These are phyloP conservation scores for Pseudomugil tenellus DNA, from an alignment of 2,797 vertebrate species.

Conservation along the genomic window DNA sequence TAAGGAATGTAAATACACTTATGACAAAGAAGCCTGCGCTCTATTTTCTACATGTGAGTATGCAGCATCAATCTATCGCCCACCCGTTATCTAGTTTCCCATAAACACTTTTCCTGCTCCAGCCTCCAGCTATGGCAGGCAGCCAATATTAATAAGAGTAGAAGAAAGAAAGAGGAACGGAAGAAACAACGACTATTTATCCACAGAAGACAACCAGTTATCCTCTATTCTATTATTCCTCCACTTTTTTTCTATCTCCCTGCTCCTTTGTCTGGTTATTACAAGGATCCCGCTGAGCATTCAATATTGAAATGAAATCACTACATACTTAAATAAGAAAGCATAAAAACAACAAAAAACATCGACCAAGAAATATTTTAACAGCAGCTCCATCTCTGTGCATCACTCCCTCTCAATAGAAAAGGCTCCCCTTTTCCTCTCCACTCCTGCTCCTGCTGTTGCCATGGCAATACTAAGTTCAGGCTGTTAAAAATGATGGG, in stretches of 20 bases:
- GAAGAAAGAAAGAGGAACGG: conserved; percentile 44
- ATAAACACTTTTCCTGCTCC: conserved; percentile 53
- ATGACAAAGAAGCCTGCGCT: not conserved
- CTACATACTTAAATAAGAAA: conserved; percentile 31
- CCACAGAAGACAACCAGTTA: conserved; percentile 47
- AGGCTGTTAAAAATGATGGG: conserved; percentile 80
- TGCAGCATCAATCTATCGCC: conserved; percentile 49
- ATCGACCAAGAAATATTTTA: conserved; percentile 37
- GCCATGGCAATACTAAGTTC: conserved; percentile 85
- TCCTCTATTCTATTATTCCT: conserved; percentile 48
- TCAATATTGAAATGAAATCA: conserved; percentile 47
- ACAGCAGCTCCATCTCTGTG: conserved; percentile 32
- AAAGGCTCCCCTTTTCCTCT: conserved; percentile 69
- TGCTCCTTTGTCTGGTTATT: conserved; percentile 26
- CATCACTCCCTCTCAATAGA: conserved; percentile 45
- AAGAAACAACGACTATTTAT: conserved; percentile 45
- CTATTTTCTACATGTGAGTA: conserved; percentile 60
- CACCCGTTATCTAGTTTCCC: conserved; percentile 50
- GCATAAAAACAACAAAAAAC: not conserved
- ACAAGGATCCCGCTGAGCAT: conserved; percentile 18
- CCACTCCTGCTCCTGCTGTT: conserved; percentile 79
- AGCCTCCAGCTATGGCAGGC: conserved; percentile 53
- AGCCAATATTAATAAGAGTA: conserved; percentile 50
- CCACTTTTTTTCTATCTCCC: conserved; percentile 40
- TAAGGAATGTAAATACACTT: conserved; percentile 1